Base-by-base conservation (phyloP, 2,888 invertebrate genomes). In the Fragum sueziense region DNA sequence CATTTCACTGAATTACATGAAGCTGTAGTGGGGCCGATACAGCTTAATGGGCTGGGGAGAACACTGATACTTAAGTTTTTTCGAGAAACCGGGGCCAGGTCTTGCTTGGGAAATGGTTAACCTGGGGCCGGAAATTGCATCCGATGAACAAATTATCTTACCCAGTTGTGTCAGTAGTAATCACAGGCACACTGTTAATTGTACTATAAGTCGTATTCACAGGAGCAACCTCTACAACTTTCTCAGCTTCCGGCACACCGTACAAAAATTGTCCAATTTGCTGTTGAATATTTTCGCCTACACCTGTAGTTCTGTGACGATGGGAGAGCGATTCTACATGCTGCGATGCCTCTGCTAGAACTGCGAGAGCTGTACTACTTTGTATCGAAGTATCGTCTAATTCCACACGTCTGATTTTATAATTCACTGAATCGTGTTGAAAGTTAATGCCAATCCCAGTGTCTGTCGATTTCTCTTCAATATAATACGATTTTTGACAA, bases 261-360 rank as follows among this genome's bases (percentile, higher is more conserved):
- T 31, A 34, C 3, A 61, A 14, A 61, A n/a, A 61, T 9, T 33
- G n/a, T 3, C 59, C 59, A 37, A 37, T 57, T 20, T 20, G 52
- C 14, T 54, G 27, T 54, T n/a, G 14, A 34, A 20, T 34, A n/a
- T 61, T 59, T 17, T 57, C 59, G 1, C 11, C 14, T 14, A 69
- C 22, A 11, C 52, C n/a, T n/a, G 14, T 57, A 17, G 7, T 27
- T 14, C 33, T 34, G 22, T 31, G 37, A 11, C 68, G 9, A 54
- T 72, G 62, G 2, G 80, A 70, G 25, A 84, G 65, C 11, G 79
- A 84, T 47, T 84, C 84, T 6, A 84, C 81, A 77, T 84, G 84
- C 61, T 84, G 77, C 9, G 84, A 84, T 14, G 84, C 84, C 57
- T 81, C 84, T 25, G 84, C 84, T 7, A 84, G 51, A 33, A 84